These are phyloP conservation scores for Eulemur macaco DNA, from an alignment of 2,113 vertebrate species.

Conservation along the genomic window DNA sequence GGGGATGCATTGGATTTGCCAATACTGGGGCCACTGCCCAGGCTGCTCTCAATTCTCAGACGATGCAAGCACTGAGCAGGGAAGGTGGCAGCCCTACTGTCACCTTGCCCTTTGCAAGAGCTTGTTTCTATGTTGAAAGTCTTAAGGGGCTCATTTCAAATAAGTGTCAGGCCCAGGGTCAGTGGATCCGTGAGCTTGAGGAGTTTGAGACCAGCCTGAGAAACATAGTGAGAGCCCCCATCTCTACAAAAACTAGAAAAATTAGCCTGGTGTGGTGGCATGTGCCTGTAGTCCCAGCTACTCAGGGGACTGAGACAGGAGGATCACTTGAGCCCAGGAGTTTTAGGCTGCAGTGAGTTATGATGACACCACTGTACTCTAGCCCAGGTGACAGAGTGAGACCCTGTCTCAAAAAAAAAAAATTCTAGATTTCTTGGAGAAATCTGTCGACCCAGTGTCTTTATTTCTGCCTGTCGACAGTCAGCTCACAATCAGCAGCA, in stretches of 20 bases:
- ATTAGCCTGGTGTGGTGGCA: too few relatives aligned
- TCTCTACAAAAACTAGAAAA: too few relatives aligned
- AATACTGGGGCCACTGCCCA: not conserved
- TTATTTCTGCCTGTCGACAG: not conserved
- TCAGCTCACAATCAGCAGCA: not conserved
- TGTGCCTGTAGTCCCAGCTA: too few relatives aligned
- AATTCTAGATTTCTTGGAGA: not conserved
- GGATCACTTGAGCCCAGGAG: too few relatives aligned
- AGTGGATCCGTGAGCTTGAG: not conserved
- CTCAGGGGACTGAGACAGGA: too few relatives aligned
- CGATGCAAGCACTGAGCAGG: not conserved
- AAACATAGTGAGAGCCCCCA: too few relatives aligned
- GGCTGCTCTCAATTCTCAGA: not conserved
- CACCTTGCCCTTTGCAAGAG: not conserved
- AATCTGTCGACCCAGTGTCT: not conserved
- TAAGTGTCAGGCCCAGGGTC: not conserved
- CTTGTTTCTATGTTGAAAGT: not conserved
- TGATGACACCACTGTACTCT: too few relatives aligned
- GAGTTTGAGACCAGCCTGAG: too few relatives aligned
- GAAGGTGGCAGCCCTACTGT: not conserved
- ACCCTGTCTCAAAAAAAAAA: too few relatives aligned
- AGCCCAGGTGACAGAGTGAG: too few relatives aligned
- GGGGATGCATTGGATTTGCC: not conserved
- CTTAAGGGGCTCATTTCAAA: not conserved
- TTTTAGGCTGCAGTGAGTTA: too few relatives aligned